Conservation (phyloP, 2,888 invertebrate species). For the Leptinotarsa juncta region DNA sequence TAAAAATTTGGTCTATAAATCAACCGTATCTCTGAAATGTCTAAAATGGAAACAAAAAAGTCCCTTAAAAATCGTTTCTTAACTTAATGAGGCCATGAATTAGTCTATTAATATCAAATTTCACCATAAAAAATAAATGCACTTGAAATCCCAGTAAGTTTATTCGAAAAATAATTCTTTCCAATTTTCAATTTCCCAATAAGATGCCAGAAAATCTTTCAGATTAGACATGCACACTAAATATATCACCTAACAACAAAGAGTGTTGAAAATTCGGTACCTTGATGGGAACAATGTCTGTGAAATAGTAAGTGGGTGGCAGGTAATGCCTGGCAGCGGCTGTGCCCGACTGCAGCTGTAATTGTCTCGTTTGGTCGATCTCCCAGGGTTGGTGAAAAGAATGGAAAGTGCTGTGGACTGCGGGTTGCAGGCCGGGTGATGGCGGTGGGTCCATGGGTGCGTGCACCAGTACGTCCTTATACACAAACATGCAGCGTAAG, state of each 20-base stretch:
- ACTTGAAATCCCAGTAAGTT: too few species aligned
- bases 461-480: constrained; percentile 67
- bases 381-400: constrained; percentile 79
- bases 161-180: background rate
- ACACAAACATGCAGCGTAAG: constrained; percentile 67
- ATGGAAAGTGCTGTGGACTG: constrained; percentile 68
- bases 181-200: background rate
- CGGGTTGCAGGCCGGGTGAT: constrained; percentile 59
- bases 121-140: too few species aligned
- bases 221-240: constrained; percentile 12
- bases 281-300: constrained; percentile 71
- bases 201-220: background rate
- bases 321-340: constrained; percentile 61
- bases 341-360: constrained; percentile 53
- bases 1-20: too few species aligned
- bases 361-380: constrained; percentile 72
- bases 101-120: too few species aligned
- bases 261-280: constrained; percentile 56
- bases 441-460: constrained; percentile 65
- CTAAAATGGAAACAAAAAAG: too few species aligned
- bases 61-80: too few species aligned
- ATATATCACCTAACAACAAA: background rate
- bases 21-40: too few species aligned
- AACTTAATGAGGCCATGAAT: too few species aligned
- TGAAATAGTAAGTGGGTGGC: constrained; percentile 63